Percentiles rank a stretch among this genome's conserved stretches.
These are phyloP conservation scores for Bombus huntii DNA, from an alignment of 1,140 invertebrate species.

Conservation along the genomic window DNA sequence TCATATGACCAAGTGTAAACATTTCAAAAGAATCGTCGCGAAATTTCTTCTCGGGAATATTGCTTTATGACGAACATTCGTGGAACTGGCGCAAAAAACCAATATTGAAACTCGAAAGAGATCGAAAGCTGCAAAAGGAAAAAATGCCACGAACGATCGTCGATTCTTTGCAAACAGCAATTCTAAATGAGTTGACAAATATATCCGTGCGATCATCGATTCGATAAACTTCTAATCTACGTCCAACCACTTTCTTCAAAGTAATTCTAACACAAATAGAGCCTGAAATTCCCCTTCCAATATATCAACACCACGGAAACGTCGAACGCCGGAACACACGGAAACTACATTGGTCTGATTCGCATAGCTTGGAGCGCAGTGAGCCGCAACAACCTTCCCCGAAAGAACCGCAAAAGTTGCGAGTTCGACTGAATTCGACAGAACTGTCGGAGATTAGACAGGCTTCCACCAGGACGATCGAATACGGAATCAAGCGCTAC, in stretches of 20 bases:
- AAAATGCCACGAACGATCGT: not conserved
- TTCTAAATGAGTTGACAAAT: too few relatives aligned
- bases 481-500: not conserved
- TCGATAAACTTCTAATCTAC: not conserved
- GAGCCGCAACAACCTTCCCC: not conserved
- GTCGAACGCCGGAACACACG: not conserved
- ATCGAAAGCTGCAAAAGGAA: too few relatives aligned
- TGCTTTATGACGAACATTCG: too few relatives aligned
- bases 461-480: not conserved
- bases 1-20: not conserved
- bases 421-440: not conserved
- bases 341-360: not conserved
- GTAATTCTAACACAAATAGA: not conserved
- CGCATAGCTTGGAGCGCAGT: not conserved
- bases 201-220: too few relatives aligned
- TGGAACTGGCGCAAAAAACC: not conserved
- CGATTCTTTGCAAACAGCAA: too few relatives aligned
- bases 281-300: not conserved
- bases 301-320: not conserved
- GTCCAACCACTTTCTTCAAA: not conserved
- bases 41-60: not conserved
- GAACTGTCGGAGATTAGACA: not conserved
- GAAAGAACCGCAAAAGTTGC: not conserved
- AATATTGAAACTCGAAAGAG: not conserved
- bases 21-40: not conserved